phyloP scores from a whole-genome alignment of 1,140 invertebrate genomes.

The Bombus ignitus region DNA sequence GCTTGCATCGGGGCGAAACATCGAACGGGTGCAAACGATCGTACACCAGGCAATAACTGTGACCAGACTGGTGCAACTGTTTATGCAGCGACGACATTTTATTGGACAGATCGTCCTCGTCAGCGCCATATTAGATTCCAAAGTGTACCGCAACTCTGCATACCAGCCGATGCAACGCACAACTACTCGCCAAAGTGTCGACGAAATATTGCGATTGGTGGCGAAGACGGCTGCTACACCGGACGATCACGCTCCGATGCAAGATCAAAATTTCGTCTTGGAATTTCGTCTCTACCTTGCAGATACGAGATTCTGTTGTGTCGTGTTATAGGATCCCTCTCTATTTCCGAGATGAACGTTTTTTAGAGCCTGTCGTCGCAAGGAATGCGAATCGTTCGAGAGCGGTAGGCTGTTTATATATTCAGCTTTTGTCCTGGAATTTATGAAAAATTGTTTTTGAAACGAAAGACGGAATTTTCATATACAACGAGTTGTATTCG shows the following conservation, averaged over 20 bases:
- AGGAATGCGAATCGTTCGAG: no score
- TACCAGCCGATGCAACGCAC: conserved; percentile 42
- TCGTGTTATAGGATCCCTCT: neutral
- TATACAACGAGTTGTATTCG: no score
- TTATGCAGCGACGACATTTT: conserved; percentile 69
- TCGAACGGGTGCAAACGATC: conserved; percentile 29
- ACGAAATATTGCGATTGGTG: conserved; percentile 67
- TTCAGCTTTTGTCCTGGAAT: neutral
- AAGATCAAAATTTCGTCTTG: conserved; percentile 34
- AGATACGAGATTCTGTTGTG: neutral
- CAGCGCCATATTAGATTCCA: conserved; percentile 73
- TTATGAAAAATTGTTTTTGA: neutral
- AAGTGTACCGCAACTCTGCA: conserved; percentile 63
- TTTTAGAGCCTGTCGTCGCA: neutral
- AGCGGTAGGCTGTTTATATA: neutral
- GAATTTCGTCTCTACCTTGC: conserved; percentile 20
- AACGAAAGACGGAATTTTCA: neutral
- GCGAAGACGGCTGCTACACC: conserved; percentile 48
- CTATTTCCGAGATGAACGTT: neutral
- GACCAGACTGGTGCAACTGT: conserved; percentile 46
- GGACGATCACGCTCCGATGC: conserved; percentile 32
- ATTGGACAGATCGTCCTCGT: conserved; percentile 67
- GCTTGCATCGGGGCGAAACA: neutral
- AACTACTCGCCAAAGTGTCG: conserved; percentile 55
- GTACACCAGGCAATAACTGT: conserved; percentile 45